Evolutionary conservation across 2,797 vertebrate species (phyloP), one percentile per base, ranked within the genome.

Genomic region (Octomys mimax): DNA sequence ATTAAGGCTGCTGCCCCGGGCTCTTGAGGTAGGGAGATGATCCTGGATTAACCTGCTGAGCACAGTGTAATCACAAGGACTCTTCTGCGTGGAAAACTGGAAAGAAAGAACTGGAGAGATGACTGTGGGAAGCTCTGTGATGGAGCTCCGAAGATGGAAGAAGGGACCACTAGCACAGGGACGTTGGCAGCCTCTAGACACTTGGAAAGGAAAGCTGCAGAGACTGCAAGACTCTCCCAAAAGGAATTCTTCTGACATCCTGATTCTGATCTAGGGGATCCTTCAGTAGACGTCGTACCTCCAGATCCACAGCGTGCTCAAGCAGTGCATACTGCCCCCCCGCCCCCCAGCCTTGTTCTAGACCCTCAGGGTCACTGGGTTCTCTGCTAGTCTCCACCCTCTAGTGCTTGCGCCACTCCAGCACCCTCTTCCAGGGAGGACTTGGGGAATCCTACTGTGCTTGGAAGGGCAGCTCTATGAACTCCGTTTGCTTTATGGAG

Each of bases 321-420:
- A n/a, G 9, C 10, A 4, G 52, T 22, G 13, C 22, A 0, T 28
- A 10, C 11, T 1, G 0, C 26, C 9, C 7, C 2, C 31, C 4
- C 12, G 52, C 28, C 2, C 24, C 21, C 61, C 42, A 46, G 24
- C 12, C 33, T 71, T 46, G 2, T 77, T 70, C 7, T 12, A 33
- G 21, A 26, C n/a, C 68, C 57, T n/a, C 14, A 12, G 75, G 59
- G 28, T 46, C 31, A 24, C n/a, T n/a, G 49, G 11, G 75, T n/a
- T 86, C 7, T 46, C 62, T 78, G 8, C 19, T 7, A 19, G 33
- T 61, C 61, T 42, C 39, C 42, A 4, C 4, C 3, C 0, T 21
- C 16, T 52, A 22, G 46, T n/a, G 54, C 64, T 31, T n/a, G 33
- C 12, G 28, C 13, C 42, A 21, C 2, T 54, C 6, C n/a, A 1